Evolutionary conservation across 2,113 vertebrate species (phyloP).

Genomic region (Burhinus bistriatus): DNA sequence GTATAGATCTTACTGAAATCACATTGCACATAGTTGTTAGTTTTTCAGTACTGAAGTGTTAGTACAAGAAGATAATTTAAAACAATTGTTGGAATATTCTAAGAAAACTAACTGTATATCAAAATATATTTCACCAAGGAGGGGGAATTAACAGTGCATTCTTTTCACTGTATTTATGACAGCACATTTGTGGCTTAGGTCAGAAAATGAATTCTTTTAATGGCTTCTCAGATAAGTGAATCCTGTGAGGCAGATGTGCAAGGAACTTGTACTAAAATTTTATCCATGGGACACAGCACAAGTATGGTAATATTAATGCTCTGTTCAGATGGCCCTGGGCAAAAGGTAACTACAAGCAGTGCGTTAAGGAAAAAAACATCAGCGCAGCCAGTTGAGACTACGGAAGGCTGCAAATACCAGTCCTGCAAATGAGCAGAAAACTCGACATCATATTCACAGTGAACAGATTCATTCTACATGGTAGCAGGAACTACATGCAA

Average conservation of each 20-base stretch:
- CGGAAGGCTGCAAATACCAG: neutral
- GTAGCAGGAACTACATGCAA: neutral
- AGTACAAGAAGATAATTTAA: neutral
- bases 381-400: neutral
- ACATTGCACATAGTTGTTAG: neutral
- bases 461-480: accelerated
- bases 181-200: neutral
- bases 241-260: neutral
- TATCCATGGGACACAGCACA: neutral
- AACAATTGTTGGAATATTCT: neutral
- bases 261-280: neutral
- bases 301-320: neutral
- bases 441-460: neutral
- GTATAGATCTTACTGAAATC: neutral
- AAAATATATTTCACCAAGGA: neutral
- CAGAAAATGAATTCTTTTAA: neutral
- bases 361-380: accelerated
- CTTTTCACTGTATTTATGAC: neutral
- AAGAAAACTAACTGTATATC: neutral
- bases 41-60: neutral
- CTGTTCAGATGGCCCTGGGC: neutral
- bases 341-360: neutral
- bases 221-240: accelerated
- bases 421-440: neutral
- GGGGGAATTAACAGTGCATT: neutral